Conservation (phyloP, 2,888 invertebrate species). For the Malthinus flaveolus region DNA sequence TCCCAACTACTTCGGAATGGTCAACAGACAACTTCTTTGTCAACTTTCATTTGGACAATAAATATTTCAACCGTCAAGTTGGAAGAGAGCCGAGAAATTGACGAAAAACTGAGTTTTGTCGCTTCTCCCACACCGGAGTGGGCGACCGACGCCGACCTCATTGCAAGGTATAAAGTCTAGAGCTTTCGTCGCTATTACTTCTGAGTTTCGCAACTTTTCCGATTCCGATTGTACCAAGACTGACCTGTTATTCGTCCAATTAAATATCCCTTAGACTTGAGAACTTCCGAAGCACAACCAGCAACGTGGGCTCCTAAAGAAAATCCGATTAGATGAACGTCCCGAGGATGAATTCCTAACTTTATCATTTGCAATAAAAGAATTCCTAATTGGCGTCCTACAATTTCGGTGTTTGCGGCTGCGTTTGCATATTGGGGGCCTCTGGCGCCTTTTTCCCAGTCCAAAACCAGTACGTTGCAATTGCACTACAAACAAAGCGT, state of each 20-base stretch:
- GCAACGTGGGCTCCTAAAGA: conserved; percentile 65
- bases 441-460: conserved; percentile 62
- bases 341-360: conserved; percentile 52
- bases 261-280: conserved; percentile 55
- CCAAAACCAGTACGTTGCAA: conserved; percentile 59
- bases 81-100: no score
- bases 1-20: no score
- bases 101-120: no score
- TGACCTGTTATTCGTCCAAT: conserved; percentile 63
- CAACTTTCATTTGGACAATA: no score
- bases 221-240: background rate
- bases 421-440: conserved; percentile 60
- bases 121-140: no score
- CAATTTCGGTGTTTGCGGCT: conserved; percentile 64
- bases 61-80: no score
- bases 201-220: background rate
- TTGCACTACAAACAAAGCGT: conserved; percentile 53
- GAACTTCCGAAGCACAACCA: conserved; percentile 60
- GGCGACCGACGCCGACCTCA: no score
- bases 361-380: conserved; percentile 57
- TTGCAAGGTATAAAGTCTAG: no score
- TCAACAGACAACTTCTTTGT: no score
- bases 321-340: conserved; percentile 62
- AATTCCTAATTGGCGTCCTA: conserved; percentile 61
- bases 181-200: background rate